Evolutionary conservation across 2,113 vertebrate species (phyloP), one percentile per base, ranked within the genome.

Genomic region (Varanus komodoensis): DNA sequence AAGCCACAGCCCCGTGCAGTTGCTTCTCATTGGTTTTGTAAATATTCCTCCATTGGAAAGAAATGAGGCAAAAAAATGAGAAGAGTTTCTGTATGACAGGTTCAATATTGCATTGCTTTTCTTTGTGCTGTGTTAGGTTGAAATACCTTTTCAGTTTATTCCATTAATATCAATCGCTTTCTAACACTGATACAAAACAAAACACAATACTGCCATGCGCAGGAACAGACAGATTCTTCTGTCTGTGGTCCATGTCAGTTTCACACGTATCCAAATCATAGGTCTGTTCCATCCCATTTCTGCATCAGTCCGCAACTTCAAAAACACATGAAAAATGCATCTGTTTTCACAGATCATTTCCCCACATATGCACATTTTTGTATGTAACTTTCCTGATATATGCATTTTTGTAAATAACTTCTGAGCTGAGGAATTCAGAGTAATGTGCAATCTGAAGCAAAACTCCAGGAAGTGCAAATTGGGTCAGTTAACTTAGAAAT

Each of bases 21-120:
- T 61, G 12, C 89, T 6, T 85, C 82, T 92, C 68, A 44, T 85
- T 84, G 27, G 87, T 48, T 80, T 90, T 93, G 84, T 71, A 87
- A 92, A 68, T 71, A 92, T 82, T 75, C 48, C 67, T 90, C 79
- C 83, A 17, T 0, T 67, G 50, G 89, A 75, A 2, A 87, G 84
- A 48, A 82, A 82, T 38, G 86, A 92, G 91, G 52, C 29, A 84
- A 88, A 83, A 81, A 80, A 93, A 87, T 21, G 84, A 91, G 92
- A 92, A 68, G 9, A 54, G 11, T 52, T 38, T 86, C 68, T 86
- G 84, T 32, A 5, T 68, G 48, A 34, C 86, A 92, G 88, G 6
- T 91, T 86, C 21, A 27, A 54, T 69, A 25, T 93, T 87, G 27
- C 54, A 82, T 67, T 87, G 74, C 6, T n/a, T 50, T 91, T 89